phyloP scores from a whole-genome alignment of 64 coral and sea anemone species.

The Platygyra sinensis region DNA sequence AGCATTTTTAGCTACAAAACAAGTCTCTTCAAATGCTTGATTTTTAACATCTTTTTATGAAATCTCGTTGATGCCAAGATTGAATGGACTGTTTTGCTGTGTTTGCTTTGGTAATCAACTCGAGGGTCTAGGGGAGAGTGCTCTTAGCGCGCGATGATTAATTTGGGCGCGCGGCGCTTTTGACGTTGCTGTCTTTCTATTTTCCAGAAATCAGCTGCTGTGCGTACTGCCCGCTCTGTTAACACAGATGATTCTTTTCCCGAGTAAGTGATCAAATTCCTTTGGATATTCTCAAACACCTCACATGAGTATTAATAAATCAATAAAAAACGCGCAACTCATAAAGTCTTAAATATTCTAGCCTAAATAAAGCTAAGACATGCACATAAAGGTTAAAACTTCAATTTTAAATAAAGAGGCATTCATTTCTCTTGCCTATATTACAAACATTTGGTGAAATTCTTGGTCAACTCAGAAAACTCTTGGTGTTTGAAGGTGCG shows the following conservation, averaged over 20 bases:
- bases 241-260: not conserved
- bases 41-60: not conserved
- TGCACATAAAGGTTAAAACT: too few species aligned
- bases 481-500: too few species aligned
- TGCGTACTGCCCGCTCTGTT: not conserved
- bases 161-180: not conserved
- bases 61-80: not conserved
- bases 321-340: not conserved
- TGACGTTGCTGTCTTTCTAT: not conserved
- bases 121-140: too few species aligned
- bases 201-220: constrained; percentile 15
- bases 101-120: not conserved
- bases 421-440: too few species aligned
- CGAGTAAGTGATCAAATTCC: not conserved
- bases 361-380: too few species aligned
- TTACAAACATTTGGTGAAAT: too few species aligned
- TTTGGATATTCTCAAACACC: not conserved
- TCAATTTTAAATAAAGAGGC: too few species aligned
- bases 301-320: not conserved
- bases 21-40: not conserved
- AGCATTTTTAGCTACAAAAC: not conserved
- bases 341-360: too few species aligned
- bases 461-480: too few species aligned
- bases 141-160: not conserved
- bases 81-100: not conserved